Conservation (phyloP, 2,797 vertebrate species). For the Fistularia tabacaria region DNA sequence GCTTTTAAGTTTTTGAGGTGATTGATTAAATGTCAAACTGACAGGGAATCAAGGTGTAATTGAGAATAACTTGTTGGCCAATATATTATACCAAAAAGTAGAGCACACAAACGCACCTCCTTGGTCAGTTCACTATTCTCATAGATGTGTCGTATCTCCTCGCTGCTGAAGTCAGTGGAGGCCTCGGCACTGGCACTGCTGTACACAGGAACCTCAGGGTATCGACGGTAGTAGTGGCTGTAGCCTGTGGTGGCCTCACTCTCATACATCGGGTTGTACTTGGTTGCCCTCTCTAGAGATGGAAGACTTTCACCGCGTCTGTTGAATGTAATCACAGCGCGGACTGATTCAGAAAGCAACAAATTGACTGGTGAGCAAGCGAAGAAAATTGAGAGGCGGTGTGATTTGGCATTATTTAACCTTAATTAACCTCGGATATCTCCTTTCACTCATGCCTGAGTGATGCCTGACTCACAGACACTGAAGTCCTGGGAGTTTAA, state of each 20-base stretch:
- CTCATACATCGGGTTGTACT: conserved; percentile 90
- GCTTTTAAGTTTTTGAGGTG: too few species aligned
- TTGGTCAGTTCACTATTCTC: conserved; percentile 91
- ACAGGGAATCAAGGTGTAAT: too few species aligned
- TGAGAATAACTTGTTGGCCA: too few species aligned
- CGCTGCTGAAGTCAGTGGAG: conserved; percentile 90
- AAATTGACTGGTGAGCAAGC: neutral
- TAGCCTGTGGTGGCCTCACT: conserved; percentile 82
- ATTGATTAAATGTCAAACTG: too few species aligned
- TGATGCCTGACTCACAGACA: conserved; percentile 1
- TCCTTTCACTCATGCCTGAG: conserved; percentile 8
- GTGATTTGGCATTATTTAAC: conserved; percentile 5
- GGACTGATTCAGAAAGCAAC: too few species aligned
- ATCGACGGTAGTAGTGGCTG: conserved; percentile 82
- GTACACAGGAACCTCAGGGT: conserved; percentile 77
- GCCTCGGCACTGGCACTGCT: conserved; percentile 83
- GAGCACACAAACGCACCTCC: conserved; percentile 72
- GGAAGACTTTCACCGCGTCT: conserved; percentile 83
- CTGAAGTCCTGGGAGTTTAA: neutral
- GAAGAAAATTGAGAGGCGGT: too few species aligned
- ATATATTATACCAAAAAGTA: too few species aligned
- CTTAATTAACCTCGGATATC: conserved; percentile 20
- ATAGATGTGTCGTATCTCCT: conserved; percentile 93
- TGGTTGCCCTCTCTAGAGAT: conserved; percentile 86
- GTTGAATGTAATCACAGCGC: neutral